These are phyloP conservation scores for Troglohyphantes excavatus DNA, from an alignment of 2,888 invertebrate genomes.

Conservation along the genomic window DNA sequence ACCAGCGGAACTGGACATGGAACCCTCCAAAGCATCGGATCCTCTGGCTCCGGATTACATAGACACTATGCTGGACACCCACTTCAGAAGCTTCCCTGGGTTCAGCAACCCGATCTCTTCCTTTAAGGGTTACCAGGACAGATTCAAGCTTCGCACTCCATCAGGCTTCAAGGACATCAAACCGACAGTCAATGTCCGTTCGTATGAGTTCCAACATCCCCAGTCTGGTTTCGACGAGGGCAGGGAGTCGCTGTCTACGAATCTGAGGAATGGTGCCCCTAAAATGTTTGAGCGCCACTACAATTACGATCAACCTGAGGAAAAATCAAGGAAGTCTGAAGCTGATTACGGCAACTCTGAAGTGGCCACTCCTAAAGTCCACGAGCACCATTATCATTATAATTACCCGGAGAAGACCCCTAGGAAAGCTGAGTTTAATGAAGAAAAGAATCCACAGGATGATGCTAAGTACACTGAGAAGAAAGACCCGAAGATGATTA, in stretches of 20 bases:
- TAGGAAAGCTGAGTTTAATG: constrained; percentile 28
- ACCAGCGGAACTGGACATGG: constrained; percentile 36
- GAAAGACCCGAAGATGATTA: constrained; percentile 71
- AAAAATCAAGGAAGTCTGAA: constrained; percentile 10
- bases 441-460: constrained; percentile 13
- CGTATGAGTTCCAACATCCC: constrained; percentile 60
- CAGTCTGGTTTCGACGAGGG: constrained; percentile 55
- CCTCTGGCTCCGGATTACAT: constrained; percentile 66
- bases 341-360: neutral
- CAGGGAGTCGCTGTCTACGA: neutral
- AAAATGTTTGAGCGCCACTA: constrained; percentile 14
- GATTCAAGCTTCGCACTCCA: constrained; percentile 58
- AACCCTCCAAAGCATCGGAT: constrained; percentile 33
- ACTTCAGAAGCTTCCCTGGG: constrained; percentile 65
- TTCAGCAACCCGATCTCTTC: constrained; percentile 63
- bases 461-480: constrained; percentile 25
- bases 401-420: constrained; percentile 19
- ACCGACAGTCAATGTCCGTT: constrained; percentile 46
- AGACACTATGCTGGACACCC: constrained; percentile 65
- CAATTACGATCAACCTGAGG: constrained; percentile 35
- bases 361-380: constrained; percentile 11
- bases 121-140: constrained; percentile 62
- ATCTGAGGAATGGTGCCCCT: neutral
- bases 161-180: constrained; percentile 63
- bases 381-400: constrained; percentile 56